Evolutionary conservation across 2,888 invertebrate species (phyloP), one percentile per base, ranked within the genome.

Genomic region (Sipha maydis): DNA sequence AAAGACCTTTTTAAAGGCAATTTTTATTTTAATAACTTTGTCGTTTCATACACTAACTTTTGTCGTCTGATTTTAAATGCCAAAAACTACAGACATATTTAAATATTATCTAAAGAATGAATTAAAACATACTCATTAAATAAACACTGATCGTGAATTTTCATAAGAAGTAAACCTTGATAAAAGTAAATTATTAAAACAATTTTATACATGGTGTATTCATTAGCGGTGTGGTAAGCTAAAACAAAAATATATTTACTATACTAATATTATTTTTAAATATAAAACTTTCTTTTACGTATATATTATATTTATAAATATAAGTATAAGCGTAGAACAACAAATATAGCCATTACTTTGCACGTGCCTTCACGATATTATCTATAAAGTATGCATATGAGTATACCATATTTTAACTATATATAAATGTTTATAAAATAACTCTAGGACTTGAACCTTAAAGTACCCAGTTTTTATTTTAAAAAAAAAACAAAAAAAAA

Each of bases 101-200:
- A 61, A 56, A 83, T 75, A 56, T 75, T 83, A 54, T 83, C 56
- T 21, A n/a, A 28, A 19, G 19, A 38, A 83, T n/a, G 73, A 56
- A n/a, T 75, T 56, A 28, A 83, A 38, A 56, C 38, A 73, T 75
- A 75, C 75, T 56, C 19, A 34, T 75, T 83, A 83, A 83, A 83
- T 83, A 83, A 83, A 83, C 56, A 75, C 38, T 38, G 83, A 75
- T 56, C 56, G 83, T 48, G 69, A 34, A 56, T 38, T 14, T n/a
- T n/a, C 38, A 56, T 56, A 73, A 83, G 38, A 83, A 83, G 38
- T 75, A 75, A n/a, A 83, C 56, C n/a, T 2, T 34, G 25, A 19
- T 34, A 38, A 38, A 56, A 56, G 38, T 56, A 75, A 61, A 75
- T 83, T 56, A 83, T 83, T 83, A 54, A 83, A 75, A 75, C 54